Conservation (phyloP, 2,113 vertebrate genomes). For the Myodes glareolus region DNA sequence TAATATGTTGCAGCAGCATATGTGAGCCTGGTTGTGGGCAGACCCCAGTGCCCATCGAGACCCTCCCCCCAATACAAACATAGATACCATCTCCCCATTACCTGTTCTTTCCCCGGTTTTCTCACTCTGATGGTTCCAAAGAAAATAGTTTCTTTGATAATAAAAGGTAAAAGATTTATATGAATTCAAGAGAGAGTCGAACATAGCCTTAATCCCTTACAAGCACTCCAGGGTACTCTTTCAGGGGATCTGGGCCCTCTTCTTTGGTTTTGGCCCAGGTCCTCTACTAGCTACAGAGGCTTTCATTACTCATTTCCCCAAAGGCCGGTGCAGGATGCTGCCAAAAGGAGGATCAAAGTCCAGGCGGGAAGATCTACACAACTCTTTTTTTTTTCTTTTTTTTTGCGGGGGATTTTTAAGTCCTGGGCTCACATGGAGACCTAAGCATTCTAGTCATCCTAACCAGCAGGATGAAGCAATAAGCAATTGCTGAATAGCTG, state of each 20-base stretch:
- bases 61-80: neutral
- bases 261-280: neutral
- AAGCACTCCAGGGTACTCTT: neutral
- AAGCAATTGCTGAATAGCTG: neutral
- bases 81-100: fast-evolving
- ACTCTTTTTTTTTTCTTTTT: neutral
- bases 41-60: neutral
- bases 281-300: neutral
- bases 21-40: too few relatives aligned
- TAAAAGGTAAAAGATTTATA: neutral
- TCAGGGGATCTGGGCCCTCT: neutral
- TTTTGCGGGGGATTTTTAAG: neutral
- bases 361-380: neutral
- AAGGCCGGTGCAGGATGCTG: neutral
- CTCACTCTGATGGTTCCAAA: neutral
- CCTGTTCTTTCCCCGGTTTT: neutral
- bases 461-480: neutral
- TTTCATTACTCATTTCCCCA: neutral
- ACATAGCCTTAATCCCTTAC: neutral
- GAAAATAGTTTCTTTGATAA: neutral
- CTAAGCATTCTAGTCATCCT: neutral
- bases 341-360: neutral
- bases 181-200: neutral
- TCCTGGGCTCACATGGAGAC: neutral
- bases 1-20: neutral